Percentiles rank a stretch among this genome's conserved stretches.
phyloP scores from a whole-genome alignment of 1,140 invertebrate species.

The Gyrodactylus salaris region DNA sequence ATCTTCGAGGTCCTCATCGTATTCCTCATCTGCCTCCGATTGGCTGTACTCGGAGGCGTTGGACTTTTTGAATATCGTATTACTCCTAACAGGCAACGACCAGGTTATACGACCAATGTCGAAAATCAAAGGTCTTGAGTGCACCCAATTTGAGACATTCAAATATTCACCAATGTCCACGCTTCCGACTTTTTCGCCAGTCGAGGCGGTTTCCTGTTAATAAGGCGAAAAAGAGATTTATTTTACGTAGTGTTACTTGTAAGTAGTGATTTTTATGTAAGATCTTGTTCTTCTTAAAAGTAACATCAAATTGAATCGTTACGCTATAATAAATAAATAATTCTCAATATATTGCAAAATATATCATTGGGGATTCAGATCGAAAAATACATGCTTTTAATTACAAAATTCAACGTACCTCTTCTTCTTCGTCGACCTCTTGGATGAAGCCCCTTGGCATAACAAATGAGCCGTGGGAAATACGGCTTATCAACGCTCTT shows the following conservation, averaged over 20 bases:
- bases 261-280: too few relatives aligned
- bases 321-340: too few relatives aligned
- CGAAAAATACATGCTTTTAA: neutral
- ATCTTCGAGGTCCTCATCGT: neutral
- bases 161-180: neutral
- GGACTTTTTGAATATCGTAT: neutral
- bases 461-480: neutral
- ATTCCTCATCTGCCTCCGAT: too few relatives aligned
- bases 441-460: neutral
- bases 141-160: neutral
- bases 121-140: neutral
- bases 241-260: neutral
- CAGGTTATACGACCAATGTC: neutral
- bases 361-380: neutral
- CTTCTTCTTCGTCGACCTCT: neutral
- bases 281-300: too few relatives aligned
- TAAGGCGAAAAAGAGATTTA: neutral
- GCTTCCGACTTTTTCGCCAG: neutral
- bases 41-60: neutral
- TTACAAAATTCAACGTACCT: neutral
- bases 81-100: neutral
- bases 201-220: too few relatives aligned
- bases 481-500: neutral
- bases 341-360: too few relatives aligned
- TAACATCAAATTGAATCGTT: too few relatives aligned